A percentile compares a stretch with the other conserved stretches of the same genome.
phyloP scores from a whole-genome alignment of 2,888 invertebrate species.

The Nymphalis c-album region DNA sequence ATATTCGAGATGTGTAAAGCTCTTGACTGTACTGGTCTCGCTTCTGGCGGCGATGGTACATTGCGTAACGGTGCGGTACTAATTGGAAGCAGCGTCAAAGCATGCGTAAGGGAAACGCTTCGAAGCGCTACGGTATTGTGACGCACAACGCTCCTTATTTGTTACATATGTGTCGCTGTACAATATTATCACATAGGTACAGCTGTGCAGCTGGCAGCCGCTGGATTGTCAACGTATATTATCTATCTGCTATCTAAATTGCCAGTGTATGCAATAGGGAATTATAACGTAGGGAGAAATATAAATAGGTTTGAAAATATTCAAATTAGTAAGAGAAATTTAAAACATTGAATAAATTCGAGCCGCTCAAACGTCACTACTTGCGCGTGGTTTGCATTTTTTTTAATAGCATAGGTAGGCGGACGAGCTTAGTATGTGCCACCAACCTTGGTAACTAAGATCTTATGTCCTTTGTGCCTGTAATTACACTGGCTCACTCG shows the following conservation, averaged over 20 bases:
- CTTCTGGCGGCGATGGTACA: neutral
- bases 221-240: neutral
- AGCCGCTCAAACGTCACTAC: too few species aligned
- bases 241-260: neutral
- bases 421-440: too few species aligned
- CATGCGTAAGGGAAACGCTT: constrained; percentile 48
- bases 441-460: too few species aligned
- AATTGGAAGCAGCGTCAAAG: constrained; percentile 61
- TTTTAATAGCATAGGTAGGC: too few species aligned
- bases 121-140: constrained; percentile 38
- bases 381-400: too few species aligned
- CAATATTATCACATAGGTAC: neutral
- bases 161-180: constrained; percentile 44
- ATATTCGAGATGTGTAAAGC: neutral
- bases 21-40: neutral
- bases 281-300: too few species aligned
- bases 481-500: too few species aligned
- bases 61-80: constrained; percentile 48
- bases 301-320: too few species aligned
- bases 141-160: constrained; percentile 53
- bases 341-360: too few species aligned
- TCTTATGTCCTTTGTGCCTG: too few species aligned
- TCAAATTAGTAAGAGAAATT: too few species aligned
- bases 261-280: too few species aligned
- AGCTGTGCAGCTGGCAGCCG: neutral